Evolutionary conservation across 2,888 invertebrate species (phyloP), one percentile per base, ranked within the genome.

Genomic region (Machimus atricapillus): DNA sequence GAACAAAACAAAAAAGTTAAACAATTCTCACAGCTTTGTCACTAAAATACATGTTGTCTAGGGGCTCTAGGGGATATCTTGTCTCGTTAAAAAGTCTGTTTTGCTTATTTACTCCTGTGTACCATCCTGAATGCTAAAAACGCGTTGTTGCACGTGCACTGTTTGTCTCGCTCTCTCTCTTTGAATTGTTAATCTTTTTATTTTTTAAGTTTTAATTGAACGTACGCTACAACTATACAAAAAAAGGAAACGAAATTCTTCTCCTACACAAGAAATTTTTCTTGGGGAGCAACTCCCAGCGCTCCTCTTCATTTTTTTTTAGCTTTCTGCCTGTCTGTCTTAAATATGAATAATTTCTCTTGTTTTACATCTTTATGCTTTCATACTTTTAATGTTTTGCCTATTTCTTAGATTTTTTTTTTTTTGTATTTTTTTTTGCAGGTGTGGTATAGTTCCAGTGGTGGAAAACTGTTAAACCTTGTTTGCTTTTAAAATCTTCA

Each of bases 1-100:
- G 85, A 85, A 85, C 85, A 85, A 85, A 74, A 85, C 82, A 83
- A 83, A 83, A 52, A 83, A 83, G 66, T 43, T 46, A 74, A 85
- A 85, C 43, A 74, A 85, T 85, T 85, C 85, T 85, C 85, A 85
- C 85, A 85, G 85, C 85, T 85, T 85, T 85, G 73, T 85, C 31
- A 73, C 74, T 74, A 74, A 74, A 85, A 66, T 66, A 66, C 66
- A 23, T 27, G 19, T 85, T 85, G 85, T 85, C 7, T 73, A 23
- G 58, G 66, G 66, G 66, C 66, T 58, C 58, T 66, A 66, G 9
- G 66, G 66, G 23, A 19, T 9, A 23, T 66, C 27, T 66, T 66
- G 66, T 66, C 66, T 19, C 66, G 27, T 66, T 66, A 56, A 78
- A 52, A 79, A 23, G 46, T 52, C 79, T 52, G 52, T 27, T 27